Evolutionary conservation across 2,797 vertebrate genomes (phyloP), one percentile per base, ranked within the genome.

Genomic region (Sylvia borin): DNA sequence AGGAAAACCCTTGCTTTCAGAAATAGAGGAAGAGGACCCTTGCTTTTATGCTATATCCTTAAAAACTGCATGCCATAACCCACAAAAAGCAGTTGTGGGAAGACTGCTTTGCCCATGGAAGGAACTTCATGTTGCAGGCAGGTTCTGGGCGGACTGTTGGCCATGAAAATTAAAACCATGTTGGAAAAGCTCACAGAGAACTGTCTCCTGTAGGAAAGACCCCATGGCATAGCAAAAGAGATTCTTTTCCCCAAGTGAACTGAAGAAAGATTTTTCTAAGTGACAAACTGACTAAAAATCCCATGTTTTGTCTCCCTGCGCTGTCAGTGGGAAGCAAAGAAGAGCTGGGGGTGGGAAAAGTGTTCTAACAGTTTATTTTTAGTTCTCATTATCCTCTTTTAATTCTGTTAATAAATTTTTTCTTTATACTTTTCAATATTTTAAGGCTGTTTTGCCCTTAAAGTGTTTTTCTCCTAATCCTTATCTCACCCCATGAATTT

Each of bases 71-170:
- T 19, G 11, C 53, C 40, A 29, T 55, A 43, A 32, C 58, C 51
- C 36, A 76, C 3, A 8, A 21, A 51, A 62, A 42, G 31, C 47
- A 42, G 18, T 8, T 51, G 24, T 62, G 57, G 24, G 8, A 51
- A 76, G 47, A 51, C 36, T 62, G 27, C 11, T 55, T 54, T 54
- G 24, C 34, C 17, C 3, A 4, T 62, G 11, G 17, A 31, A 62
- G 31, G 47, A 36, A 62, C 31, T n/a, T 50, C 24, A 62, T 1
- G 0, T 11, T 51, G 14, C 18, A 42, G 48, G 73, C 31, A n/a
- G 17, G 57, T 27, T 75, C 31, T 2, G 1, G 18, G 22, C 0
- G 1, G 32, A 72, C 32, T 55, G 38, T 9, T n/a, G 20, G 10
- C 14, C 1, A 8, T 10, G 31, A 27, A 17, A 62, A 62, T n/a